Evolutionary conservation across 2,797 vertebrate genomes (phyloP).

Genomic region (Molossus molossus): DNA sequence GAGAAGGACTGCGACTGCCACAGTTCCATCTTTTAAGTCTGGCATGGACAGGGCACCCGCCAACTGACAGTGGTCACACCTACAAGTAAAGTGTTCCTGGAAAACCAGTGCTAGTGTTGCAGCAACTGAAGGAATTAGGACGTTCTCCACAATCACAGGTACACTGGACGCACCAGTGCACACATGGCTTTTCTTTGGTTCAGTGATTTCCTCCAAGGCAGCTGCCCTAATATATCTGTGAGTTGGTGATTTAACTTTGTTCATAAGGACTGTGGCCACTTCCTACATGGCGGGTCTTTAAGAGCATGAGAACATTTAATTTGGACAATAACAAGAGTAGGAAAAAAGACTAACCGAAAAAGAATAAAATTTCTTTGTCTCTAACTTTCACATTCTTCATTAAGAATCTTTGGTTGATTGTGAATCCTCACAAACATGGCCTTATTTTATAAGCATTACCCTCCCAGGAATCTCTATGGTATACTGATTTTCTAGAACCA

Average conservation of each 20-base stretch:
- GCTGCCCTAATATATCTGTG: background rate
- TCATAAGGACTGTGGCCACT: background rate
- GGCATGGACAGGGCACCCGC: background rate
- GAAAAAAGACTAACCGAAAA: background rate
- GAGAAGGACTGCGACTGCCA: slow-evolving; percentile 91
- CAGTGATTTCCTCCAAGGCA: background rate
- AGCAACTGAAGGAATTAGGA: background rate
- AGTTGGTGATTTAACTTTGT: background rate
- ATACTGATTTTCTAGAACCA: slow-evolving; percentile 48
- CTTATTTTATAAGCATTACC: slow-evolving; percentile 62
- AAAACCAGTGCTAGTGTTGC: background rate
- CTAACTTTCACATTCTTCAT: background rate
- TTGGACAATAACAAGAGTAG: background rate
- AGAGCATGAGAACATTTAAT: background rate
- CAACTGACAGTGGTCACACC: background rate
- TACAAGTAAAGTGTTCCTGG: background rate
- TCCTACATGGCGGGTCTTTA: background rate
- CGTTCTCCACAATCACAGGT: background rate
- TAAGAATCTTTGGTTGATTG: slow-evolving; percentile 21
- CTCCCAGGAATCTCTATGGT: slow-evolving; percentile 36
- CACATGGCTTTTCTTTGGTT: background rate
- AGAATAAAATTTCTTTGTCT: background rate
- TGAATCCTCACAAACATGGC: background rate
- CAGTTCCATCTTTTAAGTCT: slow-evolving; percentile 87
- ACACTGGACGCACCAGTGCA: accelerated